phyloP scores from a whole-genome alignment of 1,140 invertebrate genomes.

The Colletes latitarsis region DNA sequence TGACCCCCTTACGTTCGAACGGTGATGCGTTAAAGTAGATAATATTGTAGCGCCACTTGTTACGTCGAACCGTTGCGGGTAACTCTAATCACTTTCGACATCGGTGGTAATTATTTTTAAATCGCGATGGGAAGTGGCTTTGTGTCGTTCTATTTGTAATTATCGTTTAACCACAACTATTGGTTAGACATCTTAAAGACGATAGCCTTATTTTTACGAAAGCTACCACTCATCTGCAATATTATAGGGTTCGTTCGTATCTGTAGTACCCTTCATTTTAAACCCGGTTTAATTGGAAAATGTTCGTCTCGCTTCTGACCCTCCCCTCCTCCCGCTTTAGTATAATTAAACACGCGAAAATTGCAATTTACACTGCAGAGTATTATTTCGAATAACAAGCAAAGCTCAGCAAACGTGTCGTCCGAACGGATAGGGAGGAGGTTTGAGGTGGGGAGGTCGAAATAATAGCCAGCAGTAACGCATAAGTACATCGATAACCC shows the following conservation, averaged over 20 bases:
- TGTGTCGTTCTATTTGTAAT: too few species aligned
- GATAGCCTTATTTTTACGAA: too few species aligned
- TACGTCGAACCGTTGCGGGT: neutral
- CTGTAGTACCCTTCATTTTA: too few species aligned
- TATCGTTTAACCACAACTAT: too few species aligned
- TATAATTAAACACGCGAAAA: neutral
- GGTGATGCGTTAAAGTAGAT: neutral
- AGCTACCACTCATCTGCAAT: too few species aligned
- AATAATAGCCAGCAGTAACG: conserved; percentile 29
- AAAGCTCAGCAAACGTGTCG: conserved; percentile 11
- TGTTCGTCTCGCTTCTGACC: too few species aligned
- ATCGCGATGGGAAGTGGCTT: too few species aligned
- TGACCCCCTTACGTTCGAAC: neutral
- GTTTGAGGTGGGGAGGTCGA: neutral
- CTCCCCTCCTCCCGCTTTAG: too few species aligned
- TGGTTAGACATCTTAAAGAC: too few species aligned
- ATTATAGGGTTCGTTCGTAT: too few species aligned
- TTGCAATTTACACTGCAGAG: neutral
- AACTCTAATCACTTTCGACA: neutral
- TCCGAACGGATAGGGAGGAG: too few species aligned
- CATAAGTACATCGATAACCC: conserved; percentile 57
- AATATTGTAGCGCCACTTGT: neutral
- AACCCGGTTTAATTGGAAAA: too few species aligned
- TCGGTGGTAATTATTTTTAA: neutral
- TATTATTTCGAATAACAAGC: conserved; percentile 23